These are phyloP conservation scores for Phaethon lepturus DNA, from an alignment of 2,113 vertebrate species.

Conservation along the genomic window DNA sequence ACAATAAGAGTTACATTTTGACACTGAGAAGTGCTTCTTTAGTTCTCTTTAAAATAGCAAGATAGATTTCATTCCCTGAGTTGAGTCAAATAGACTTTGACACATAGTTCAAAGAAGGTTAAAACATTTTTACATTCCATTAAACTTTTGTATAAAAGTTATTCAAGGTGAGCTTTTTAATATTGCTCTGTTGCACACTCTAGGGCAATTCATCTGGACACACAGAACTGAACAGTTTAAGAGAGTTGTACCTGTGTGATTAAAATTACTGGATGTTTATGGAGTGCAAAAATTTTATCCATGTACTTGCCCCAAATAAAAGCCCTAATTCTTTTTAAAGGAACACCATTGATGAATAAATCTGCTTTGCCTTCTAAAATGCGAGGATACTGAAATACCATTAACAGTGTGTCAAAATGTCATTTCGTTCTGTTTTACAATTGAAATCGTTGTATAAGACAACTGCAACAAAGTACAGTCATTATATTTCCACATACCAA, in stretches of 20 bases:
- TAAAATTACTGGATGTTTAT: not conserved
- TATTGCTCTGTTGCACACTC: not conserved
- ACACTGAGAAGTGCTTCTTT: not conserved
- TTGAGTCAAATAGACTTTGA: not conserved
- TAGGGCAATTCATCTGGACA: not conserved
- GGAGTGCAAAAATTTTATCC: not conserved
- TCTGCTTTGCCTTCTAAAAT: not conserved
- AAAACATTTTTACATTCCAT: constrained; percentile 15
- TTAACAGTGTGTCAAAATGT: not conserved
- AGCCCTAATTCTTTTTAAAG: not conserved
- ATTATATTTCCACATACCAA: not conserved
- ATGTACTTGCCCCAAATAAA: not conserved
- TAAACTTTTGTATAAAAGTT: not conserved
- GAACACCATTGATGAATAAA: not conserved
- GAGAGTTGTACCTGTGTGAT: not conserved
- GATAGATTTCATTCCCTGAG: not conserved
- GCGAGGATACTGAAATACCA: not conserved
- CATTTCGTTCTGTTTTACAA: not conserved
- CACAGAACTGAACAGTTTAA: not conserved
- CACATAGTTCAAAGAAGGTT: not conserved
- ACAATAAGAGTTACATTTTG: not conserved
- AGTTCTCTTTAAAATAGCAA: not conserved
- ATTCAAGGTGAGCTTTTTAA: not conserved
- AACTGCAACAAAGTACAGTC: not conserved
- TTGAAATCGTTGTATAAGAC: not conserved